These are phyloP conservation scores for Chiroxiphia lanceolata DNA, from an alignment of 2,797 vertebrate species.

Conservation along the genomic window DNA sequence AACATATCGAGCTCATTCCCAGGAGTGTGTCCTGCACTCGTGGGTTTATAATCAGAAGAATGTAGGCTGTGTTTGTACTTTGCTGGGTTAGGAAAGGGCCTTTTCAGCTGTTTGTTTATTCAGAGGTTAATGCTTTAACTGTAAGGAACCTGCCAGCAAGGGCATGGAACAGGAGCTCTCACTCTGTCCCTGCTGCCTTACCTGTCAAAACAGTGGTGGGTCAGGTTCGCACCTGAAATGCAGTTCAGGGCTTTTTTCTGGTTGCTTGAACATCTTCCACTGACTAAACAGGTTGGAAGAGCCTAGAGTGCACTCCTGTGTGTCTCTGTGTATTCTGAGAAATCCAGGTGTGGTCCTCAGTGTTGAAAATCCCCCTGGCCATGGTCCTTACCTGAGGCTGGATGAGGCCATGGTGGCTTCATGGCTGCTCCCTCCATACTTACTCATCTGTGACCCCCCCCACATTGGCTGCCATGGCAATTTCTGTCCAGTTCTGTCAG, in stretches of 20 bases:
- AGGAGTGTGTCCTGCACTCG: constrained; percentile 34
- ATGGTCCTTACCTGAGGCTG: not conserved
- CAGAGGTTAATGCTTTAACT: constrained; percentile 33
- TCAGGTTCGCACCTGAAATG: not conserved
- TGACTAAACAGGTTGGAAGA: not conserved
- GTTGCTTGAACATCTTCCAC: not conserved
- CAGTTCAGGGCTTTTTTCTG: not conserved
- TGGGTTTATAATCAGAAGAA: constrained; percentile 39
- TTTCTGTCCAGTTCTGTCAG: not conserved
- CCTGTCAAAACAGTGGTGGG: not conserved
- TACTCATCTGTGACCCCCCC: not conserved
- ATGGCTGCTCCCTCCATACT: not conserved
- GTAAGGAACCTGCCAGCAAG: constrained; percentile 1
- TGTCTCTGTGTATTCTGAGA: not conserved
- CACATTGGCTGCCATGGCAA: fast-evolving
- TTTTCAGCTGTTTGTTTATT: constrained; percentile 37
- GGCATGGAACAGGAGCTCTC: not conserved
- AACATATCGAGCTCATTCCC: constrained; percentile 28
- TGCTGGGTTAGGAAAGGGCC: constrained; percentile 1
- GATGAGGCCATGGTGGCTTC: not conserved
- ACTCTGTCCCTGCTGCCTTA: not conserved
- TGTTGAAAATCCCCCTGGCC: not conserved
- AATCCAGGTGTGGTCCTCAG: not conserved
- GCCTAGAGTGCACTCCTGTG: not conserved
- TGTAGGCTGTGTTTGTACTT: constrained; percentile 43